Evolutionary conservation across 2,113 vertebrate genomes (phyloP), one percentile per base, ranked within the genome.

Genomic region (Bolborhynchus lineola): DNA sequence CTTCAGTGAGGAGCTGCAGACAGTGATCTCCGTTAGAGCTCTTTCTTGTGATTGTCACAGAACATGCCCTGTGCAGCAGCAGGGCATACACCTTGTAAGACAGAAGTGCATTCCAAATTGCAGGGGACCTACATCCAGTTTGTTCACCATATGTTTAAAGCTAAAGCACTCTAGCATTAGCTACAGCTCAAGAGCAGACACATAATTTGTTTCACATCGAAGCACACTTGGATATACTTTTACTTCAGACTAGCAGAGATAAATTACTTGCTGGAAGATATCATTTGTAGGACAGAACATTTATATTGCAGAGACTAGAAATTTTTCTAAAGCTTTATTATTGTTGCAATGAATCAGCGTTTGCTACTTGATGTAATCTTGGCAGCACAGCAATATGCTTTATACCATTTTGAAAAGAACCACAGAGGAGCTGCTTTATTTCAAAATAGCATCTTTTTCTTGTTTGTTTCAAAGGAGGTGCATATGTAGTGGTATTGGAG

Each of bases 251-350:
- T 9, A 75, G 82, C 37, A 83, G 52, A 88, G 76, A 92, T 55
- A 88, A 93, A 96, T 39, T 46, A 64, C 82, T 91, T 92, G 64
- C 70, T 86, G 79, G 76, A 81, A 93, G 90, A 26, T 13, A 68
- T 25, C 35, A 68, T 68, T 62, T 93, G 64, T 74, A 68, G 82
- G 76, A 78, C 64, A 68, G 60, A 83, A 93, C 60, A 81, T 86
- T 86, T 86, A 84, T 90, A 53, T 71, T 84, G 80, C 31, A 83
- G 69, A 71, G 50, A 81, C 55, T 17, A 39, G 72, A 75, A 77
- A 21, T 75, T 93, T 89, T 93, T 94, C 76, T 82, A 81, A 80
- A 88, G 41, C 64, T 90, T 90, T 90, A 86, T 92, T 95, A 93
- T 68, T 86, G 60, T 88, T 84, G 82, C 82, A 88, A 52, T 88